Conservation (phyloP, 2,113 vertebrate species). For the Saguinus imperator region DNA sequence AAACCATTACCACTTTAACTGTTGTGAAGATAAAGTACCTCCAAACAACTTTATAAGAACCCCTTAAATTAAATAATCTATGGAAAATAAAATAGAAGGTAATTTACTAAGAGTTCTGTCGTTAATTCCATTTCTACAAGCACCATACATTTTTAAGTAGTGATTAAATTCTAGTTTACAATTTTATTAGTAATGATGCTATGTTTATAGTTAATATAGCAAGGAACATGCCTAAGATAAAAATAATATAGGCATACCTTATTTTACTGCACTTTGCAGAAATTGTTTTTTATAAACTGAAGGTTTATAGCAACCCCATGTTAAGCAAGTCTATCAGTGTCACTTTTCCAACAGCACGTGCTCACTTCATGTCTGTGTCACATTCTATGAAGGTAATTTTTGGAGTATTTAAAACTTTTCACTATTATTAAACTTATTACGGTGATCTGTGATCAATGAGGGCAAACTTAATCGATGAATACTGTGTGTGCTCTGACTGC, state of each 20-base stretch:
- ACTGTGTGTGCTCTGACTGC: neutral
- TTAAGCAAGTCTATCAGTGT: neutral
- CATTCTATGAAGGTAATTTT: neutral
- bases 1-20: neutral
- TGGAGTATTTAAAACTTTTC: neutral
- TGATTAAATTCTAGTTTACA: conserved; percentile 30
- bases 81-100: conserved; percentile 12
- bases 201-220: neutral
- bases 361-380: neutral
- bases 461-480: neutral
- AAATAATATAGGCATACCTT: neutral
- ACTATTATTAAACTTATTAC: neutral
- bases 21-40: neutral
- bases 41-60: neutral
- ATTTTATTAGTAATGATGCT: neutral
- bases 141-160: neutral
- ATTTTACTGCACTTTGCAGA: neutral
- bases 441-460: neutral
- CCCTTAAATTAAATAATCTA: neutral
- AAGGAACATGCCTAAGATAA: neutral
- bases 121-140: neutral
- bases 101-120: neutral
- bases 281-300: neutral
- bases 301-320: neutral
- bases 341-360: neutral